Evolutionary conservation across 2,888 invertebrate genomes (phyloP).

Genomic region (Polymixis lichenea): DNA sequence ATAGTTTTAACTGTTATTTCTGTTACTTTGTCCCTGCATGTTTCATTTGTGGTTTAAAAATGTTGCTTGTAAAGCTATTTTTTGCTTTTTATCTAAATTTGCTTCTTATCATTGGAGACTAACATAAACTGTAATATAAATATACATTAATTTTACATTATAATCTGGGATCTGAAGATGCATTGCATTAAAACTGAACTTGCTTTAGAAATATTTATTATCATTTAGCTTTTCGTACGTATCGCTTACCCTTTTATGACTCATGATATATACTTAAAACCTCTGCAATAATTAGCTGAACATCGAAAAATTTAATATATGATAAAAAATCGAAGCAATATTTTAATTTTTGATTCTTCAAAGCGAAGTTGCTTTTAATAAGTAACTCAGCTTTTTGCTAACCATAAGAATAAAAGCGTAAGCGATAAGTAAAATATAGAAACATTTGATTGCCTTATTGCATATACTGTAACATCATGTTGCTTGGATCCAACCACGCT

Average conservation of each 20-base stretch:
- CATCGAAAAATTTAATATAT: not conserved
- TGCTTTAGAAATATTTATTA: constrained; percentile 52
- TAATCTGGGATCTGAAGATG: constrained; percentile 31
- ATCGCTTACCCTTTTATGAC: constrained; percentile 60
- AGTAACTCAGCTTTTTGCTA: not conserved
- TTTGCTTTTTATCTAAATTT: constrained; percentile 64
- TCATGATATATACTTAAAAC: constrained; percentile 13
- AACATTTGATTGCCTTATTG: constrained; percentile 58
- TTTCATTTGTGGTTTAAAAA: constrained; percentile 28
- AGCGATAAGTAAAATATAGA: constrained; percentile 35
- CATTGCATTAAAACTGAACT: constrained; percentile 58
- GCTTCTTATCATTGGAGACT: constrained; percentile 53
- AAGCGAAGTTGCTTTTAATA: not conserved
- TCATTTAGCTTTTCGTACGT: constrained; percentile 50
- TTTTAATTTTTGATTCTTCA: not conserved
- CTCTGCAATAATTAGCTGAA: not conserved
- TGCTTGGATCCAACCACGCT: constrained; percentile 67
- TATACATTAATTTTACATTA: constrained; percentile 28
- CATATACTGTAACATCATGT: constrained; percentile 57
- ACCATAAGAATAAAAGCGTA: constrained; percentile 29
- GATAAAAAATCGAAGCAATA: not conserved
- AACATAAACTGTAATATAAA: constrained; percentile 35
- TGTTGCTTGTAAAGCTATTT: constrained; percentile 44
- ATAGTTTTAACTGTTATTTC: constrained; percentile 30
- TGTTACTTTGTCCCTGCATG: constrained; percentile 41